Base-by-base conservation (phyloP, 2,888 invertebrate genomes). In the Hedychridium roseum region DNA sequence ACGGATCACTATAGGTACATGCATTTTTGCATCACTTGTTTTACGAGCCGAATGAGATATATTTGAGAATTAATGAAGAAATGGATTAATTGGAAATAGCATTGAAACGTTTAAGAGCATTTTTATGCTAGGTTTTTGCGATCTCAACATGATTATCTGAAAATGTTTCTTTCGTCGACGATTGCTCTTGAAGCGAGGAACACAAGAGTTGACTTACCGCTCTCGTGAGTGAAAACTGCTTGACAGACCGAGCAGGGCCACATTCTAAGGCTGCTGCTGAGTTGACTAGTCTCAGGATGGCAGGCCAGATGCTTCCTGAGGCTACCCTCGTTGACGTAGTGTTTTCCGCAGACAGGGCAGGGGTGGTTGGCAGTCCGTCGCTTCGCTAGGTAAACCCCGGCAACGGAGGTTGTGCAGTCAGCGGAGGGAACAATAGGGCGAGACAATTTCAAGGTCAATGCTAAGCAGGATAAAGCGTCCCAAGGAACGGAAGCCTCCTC, bases 201-300 rank as follows among this genome's bases (percentile, higher is more conserved):
- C 23, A 23, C 17, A 37, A 2, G 12, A 15, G 18, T 2, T 14
- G 35, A 75, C 85, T 82, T 83, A 95, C 94, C 94, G 81, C 92
- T 90, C 83, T 95, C 95, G 79, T 94, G 93, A 37, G 94, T 94
- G 80, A 95, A 95, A 62, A 95, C 94, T 46, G 94, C 94, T 81
- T 94, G 94, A 79, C 95, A 95, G 57, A 94, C 94, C 60, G 93
- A 93, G 81, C 95, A 95, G 45, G 94, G 94, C 94, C 94, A 95
- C 94, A 94, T 95, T 78, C 94, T 85, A 61, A 95, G 85, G 66
- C 92, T 90, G 76, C 89, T 90, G 66, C 92, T 90, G 60, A 92
- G 84, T 79, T 92, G 92, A 64, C 88, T 86, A 42, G 93, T 92
- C 83, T 94, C 94, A 37, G 94, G 94, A 81, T 95, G 95, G 74